Evolutionary conservation across 2,797 vertebrate species (phyloP).

Genomic region (Aplochiton taeniatus): DNA sequence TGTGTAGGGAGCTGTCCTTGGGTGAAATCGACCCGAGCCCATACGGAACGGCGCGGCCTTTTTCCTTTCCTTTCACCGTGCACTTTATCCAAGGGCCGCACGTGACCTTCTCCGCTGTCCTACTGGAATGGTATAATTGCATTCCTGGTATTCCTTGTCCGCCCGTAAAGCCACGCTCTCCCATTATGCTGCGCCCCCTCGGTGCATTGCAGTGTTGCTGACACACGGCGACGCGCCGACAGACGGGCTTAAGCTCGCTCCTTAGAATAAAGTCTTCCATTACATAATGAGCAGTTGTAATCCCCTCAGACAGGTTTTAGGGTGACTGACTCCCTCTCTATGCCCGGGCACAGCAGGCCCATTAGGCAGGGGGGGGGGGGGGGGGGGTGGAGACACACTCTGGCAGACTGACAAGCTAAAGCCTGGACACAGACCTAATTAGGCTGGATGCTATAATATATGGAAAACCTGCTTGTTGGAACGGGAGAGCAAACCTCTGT

Average conservation of each 20-base stretch:
- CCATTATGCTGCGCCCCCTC: background rate
- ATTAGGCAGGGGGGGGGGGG: no score
- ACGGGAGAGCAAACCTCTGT: no score
- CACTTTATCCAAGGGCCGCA: no score
- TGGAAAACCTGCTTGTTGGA: no score
- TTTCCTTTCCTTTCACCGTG: no score
- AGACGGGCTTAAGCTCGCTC: constrained; percentile 30
- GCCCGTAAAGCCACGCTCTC: background rate
- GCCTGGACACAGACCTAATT: constrained; percentile 3
- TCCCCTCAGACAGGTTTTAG: constrained; percentile 41
- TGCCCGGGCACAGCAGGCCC: constrained; percentile 20
- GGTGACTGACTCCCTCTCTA: constrained; percentile 36
- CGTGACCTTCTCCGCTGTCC: no score
- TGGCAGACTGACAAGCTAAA: constrained; percentile 24
- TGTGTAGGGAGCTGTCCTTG: constrained; percentile 12
- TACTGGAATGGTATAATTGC: no score
- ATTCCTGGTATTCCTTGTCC: background rate
- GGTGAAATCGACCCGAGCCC: background rate
- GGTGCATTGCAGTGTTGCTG: no score
- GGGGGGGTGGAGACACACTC: constrained; percentile 5
- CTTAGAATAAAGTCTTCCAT: constrained; percentile 51
- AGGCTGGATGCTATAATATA: background rate
- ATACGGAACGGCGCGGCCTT: no score
- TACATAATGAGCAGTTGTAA: constrained; percentile 52
- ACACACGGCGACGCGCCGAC: background rate